phyloP scores from a whole-genome alignment of 2,113 vertebrate genomes.

The Fulica atra region DNA sequence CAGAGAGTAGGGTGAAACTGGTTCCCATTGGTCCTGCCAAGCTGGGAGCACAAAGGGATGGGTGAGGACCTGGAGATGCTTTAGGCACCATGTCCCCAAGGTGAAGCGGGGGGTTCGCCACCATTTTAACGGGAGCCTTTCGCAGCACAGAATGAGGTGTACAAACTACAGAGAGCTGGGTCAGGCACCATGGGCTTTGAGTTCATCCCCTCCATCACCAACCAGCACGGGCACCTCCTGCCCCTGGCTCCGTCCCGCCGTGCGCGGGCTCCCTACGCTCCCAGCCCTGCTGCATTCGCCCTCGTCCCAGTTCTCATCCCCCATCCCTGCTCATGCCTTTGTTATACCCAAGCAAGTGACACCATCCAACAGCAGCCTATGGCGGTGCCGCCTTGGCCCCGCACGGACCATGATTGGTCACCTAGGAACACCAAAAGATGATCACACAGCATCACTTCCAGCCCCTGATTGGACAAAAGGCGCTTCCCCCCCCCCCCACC shows the following conservation, averaged over 20 bases:
- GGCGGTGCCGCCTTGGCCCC: background rate
- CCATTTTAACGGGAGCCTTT: accelerated
- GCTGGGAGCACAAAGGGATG: background rate
- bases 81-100: accelerated
- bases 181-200: background rate
- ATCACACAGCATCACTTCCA: background rate
- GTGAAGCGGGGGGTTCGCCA: accelerated
- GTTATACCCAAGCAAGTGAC: constrained; percentile 1
- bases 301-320: background rate
- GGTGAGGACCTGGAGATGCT: background rate
- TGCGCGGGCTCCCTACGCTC: accelerated
- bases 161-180: background rate
- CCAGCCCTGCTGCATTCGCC: accelerated
- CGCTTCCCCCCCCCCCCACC: accelerated
- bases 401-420: background rate
- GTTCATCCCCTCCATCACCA: accelerated
- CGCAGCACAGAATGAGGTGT: background rate
- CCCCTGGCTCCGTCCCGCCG: accelerated
- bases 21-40: accelerated
- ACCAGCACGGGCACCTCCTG: background rate
- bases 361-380: background rate
- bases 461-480: constrained; percentile 18
- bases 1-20: accelerated
- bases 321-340: background rate
- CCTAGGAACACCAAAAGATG: background rate